Conservation (phyloP, 2,888 invertebrate genomes). For the Bembecia ichneumoniformis region DNA sequence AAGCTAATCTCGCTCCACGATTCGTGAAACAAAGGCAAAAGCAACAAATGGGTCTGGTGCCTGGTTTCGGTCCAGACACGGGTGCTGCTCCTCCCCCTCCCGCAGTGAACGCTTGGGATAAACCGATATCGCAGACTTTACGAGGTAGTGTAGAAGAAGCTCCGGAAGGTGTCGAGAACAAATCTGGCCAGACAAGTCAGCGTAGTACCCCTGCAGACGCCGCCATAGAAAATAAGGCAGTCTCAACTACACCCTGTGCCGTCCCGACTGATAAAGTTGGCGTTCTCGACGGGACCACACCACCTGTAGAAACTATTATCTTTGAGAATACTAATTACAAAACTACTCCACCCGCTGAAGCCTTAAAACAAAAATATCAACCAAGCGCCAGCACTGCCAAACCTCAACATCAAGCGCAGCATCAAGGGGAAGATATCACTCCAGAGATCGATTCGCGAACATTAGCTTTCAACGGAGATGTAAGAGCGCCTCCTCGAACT, state of each 20-base stretch:
- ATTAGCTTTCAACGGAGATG: conserved; percentile 55
- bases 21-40: conserved; percentile 82
- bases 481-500: conserved; percentile 50
- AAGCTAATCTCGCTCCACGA: conserved; percentile 80
- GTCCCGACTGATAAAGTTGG: conserved; percentile 63
- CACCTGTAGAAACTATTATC: conserved; percentile 89
- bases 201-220: conserved; percentile 58
- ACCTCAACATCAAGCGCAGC: conserved; percentile 34
- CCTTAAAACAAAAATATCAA: conserved; percentile 76
- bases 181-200: conserved; percentile 56
- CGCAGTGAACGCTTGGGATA: conserved; percentile 87
- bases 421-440: conserved; percentile 53
- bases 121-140: conserved; percentile 81
- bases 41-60: conserved; percentile 56
- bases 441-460: conserved; percentile 64
- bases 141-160: conserved; percentile 68
- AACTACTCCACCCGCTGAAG: conserved; percentile 78
- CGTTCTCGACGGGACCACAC: conserved; percentile 80
- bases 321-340: conserved; percentile 94
- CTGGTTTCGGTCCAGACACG: conserved; percentile 64
- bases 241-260: conserved; percentile 20
- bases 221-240: conserved; percentile 40
- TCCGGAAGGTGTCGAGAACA: conserved; percentile 36
- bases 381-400: conserved; percentile 52
- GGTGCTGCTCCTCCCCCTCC: conserved; percentile 78